Evolutionary conservation across 2,888 invertebrate species (phyloP), one percentile per base, ranked within the genome.

Genomic region (Folsomia manolachei): DNA sequence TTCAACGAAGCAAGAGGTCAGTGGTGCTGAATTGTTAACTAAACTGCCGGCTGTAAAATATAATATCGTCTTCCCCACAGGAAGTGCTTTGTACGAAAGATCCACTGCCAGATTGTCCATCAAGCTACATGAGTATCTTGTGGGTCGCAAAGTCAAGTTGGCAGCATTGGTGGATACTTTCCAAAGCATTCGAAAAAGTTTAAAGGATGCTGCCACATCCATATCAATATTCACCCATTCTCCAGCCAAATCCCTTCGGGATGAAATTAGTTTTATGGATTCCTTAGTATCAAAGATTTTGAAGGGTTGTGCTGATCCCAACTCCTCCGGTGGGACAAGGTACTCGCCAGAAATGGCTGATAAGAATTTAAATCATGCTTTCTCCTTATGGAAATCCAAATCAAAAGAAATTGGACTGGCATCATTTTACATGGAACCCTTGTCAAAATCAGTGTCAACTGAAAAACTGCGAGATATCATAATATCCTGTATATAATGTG

Each of bases 391-490:
- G 65, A 66, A 66, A 39, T 21, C 9, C 4, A 21, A 66, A 52
- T 66, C 52, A 2, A 39, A 52, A 39, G 52, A 66, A 51, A 52
- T 66, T 39, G 65, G 65, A 21, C 21, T 66, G 65, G 39, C 39
- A 21, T 27, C 19, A 52, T 66, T 51, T 39, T 66, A 66, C 24
- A 52, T 66, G 52, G 65, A 66, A 51, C 65, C 65, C n/a, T 9
- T 21, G 2, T 39, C 52, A 7, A 51, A 39, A 19, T 23, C 27
- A 51, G 19, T 39, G 19, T 52, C 51, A 7, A 2, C 24, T 21
- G 51, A 66, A 66, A 66, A 21, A 23, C 52, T 66, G 19, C 19
- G 65, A 2, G 21, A 19, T 23, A 21, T 66, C 23, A 52, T 66
- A n/a, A 27, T 23, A 4, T 66, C 65, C 21, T 2, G 56, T n/a